These are phyloP conservation scores for Agrotis segetum DNA, from an alignment of 2,888 invertebrate genomes.

Conservation along the genomic window DNA sequence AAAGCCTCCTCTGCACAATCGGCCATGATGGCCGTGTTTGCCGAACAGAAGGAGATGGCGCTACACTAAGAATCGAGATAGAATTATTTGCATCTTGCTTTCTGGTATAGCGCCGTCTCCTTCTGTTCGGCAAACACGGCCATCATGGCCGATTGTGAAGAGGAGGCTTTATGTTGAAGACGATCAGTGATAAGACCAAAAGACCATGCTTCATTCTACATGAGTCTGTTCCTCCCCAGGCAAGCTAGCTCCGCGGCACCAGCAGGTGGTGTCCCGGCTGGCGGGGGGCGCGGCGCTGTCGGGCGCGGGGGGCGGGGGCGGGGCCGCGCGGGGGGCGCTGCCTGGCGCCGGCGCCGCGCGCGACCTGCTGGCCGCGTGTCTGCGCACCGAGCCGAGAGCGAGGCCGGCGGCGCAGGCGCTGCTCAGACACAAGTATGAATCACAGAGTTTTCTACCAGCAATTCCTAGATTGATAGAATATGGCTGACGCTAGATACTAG, in stretches of 20 bases:
- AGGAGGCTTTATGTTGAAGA: no score
- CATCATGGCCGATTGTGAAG: no score
- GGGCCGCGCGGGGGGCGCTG: conserved; percentile 67
- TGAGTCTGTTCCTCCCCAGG: conserved; percentile 69
- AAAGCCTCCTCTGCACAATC: no score
- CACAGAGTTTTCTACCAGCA: no score
- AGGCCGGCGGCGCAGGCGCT: conserved; percentile 92
- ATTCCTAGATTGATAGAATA: no score
- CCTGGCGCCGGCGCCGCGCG: conserved; percentile 80
- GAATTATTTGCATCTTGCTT: no score
- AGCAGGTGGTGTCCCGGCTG: conserved; percentile 85
- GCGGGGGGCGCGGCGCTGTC: conserved; percentile 81
- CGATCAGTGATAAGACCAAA: background rate
- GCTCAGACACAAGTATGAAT: conserved; percentile 90
- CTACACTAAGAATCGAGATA: no score
- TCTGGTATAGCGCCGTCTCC: no score
- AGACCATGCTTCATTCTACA: background rate
- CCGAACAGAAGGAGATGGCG: no score
- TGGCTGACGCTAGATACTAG: no score
- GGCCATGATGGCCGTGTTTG: no score
- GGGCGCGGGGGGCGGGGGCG: conserved; percentile 64
- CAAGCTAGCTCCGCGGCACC: conserved; percentile 86
- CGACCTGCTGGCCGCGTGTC: conserved; percentile 89
- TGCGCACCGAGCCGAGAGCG: conserved; percentile 92
- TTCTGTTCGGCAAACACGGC: no score